Evolutionary conservation across 2,888 invertebrate species (phyloP).

Genomic region (Gryllus longicercus): DNA sequence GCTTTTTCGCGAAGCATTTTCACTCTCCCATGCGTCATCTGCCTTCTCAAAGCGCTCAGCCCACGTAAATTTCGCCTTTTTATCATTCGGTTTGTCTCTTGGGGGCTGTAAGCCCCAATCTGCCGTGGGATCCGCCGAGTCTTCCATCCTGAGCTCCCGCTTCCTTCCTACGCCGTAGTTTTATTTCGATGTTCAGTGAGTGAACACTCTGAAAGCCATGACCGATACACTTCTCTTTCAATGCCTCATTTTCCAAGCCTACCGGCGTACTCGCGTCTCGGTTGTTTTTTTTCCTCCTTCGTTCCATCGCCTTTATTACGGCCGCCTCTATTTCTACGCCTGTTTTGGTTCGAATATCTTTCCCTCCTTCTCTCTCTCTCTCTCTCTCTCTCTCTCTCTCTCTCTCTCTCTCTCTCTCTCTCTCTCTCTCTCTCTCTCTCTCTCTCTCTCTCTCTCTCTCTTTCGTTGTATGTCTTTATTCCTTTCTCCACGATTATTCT

Average conservation of each 20-base stretch:
- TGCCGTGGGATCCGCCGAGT: too few species aligned
- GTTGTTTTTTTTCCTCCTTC: neutral
- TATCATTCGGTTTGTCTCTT: too few species aligned
- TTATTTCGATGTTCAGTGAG: neutral
- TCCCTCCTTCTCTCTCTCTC: neutral
- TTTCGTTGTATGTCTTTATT: neutral
- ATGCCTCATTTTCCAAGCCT: slow-evolving; percentile 5
- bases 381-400: neutral
- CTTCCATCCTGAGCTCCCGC: neutral
- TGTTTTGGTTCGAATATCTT: slow-evolving; percentile 8
- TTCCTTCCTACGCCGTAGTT: neutral
- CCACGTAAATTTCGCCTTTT: too few species aligned
- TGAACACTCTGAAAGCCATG: slow-evolving; percentile 17
- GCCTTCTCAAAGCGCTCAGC: too few species aligned
- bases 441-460: neutral
- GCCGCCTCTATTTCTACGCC: neutral
- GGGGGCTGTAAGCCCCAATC: too few species aligned
- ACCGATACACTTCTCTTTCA: slow-evolving; percentile 17
- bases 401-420: neutral
- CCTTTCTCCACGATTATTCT: neutral
- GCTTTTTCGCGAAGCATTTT: too few species aligned
- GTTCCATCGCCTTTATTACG: slow-evolving; percentile 4
- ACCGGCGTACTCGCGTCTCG: neutral
- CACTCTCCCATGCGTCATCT: too few species aligned
- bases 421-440: neutral